Evolutionary conservation across 2,113 vertebrate species (phyloP).

Genomic region (Nothocercus nigrocapillus): DNA sequence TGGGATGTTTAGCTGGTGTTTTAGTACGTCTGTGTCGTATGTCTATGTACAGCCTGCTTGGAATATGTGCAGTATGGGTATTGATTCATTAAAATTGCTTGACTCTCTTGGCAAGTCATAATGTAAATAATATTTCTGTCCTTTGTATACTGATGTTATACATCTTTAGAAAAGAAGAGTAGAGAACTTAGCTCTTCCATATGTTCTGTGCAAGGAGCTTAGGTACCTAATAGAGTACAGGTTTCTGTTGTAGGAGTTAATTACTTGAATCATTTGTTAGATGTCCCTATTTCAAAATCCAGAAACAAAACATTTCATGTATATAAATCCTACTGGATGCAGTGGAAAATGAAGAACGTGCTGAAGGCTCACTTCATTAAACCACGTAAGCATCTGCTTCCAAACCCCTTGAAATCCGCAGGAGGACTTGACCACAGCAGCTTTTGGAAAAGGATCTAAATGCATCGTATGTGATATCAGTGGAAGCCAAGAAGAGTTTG

Average conservation of each 20-base stretch:
- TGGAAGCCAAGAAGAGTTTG: neutral
- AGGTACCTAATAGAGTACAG: neutral
- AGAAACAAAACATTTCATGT: neutral
- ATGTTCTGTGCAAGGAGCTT: neutral
- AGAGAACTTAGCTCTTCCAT: neutral
- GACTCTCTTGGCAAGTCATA: neutral
- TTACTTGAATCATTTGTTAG: neutral
- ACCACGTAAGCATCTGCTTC: neutral
- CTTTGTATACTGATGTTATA: neutral
- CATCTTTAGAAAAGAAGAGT: neutral
- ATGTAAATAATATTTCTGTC: neutral
- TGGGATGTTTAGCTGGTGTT: rapidly evolving
- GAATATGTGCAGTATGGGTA: neutral
- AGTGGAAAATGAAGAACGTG: neutral
- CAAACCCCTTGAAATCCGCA: neutral
- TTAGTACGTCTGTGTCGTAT: neutral
- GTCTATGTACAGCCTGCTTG: neutral
- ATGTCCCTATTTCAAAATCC: neutral
- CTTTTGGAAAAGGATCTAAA: neutral
- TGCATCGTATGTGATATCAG: neutral
- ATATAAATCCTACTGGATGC: neutral
- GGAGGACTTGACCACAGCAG: neutral
- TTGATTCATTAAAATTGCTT: neutral
- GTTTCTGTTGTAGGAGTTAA: neutral
- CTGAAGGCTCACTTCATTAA: neutral